phyloP scores from a whole-genome alignment of 2,797 vertebrate species.

The Bradypodion pumilum region DNA sequence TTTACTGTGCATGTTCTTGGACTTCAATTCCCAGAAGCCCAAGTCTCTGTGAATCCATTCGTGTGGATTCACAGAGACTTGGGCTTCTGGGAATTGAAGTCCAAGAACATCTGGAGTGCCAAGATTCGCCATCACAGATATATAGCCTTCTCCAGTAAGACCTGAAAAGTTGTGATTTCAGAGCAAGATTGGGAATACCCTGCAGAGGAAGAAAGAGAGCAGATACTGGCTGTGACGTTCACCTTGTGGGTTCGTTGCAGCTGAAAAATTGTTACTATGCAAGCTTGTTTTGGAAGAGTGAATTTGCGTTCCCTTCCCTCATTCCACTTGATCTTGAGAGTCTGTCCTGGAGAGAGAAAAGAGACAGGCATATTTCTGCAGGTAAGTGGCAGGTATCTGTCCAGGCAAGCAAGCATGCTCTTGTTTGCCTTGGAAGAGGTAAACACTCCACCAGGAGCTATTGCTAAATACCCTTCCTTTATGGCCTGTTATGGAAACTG shows the following conservation, averaged over 20 bases:
- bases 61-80: too few species aligned
- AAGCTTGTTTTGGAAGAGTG: not conserved
- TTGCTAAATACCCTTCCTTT: not conserved
- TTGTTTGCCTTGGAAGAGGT: not conserved
- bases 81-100: too few species aligned
- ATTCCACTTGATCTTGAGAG: not conserved
- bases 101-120: too few species aligned
- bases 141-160: too few species aligned
- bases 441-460: not conserved
- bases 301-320: not conserved
- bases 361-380: not conserved
- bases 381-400: not conserved
- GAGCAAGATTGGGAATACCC: not conserved
- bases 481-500: not conserved
- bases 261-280: not conserved
- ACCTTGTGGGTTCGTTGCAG: not conserved
- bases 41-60: too few species aligned
- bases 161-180: too few species aligned
- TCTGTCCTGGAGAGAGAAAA: not conserved
- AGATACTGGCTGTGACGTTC: too few species aligned
- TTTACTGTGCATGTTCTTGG: too few species aligned
- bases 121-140: too few species aligned
- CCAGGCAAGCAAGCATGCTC: not conserved
- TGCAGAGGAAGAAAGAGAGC: too few species aligned
- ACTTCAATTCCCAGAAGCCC: too few species aligned